phyloP scores from a whole-genome alignment of 30 jellyfish, hydroid and myxozoan species.

The Hydractinia symbiolongicarpus region DNA sequence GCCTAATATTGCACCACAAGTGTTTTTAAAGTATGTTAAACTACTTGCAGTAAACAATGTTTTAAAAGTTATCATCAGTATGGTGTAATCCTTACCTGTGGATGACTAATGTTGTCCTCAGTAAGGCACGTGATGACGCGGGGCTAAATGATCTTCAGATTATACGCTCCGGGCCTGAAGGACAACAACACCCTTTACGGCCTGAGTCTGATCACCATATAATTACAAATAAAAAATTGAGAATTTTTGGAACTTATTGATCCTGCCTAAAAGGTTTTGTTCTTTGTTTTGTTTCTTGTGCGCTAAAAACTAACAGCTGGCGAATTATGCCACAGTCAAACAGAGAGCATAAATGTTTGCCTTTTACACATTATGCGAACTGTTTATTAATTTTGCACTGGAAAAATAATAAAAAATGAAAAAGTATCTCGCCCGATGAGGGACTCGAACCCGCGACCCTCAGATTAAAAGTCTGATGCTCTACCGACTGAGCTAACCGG shows the following conservation, averaged over 20 bases:
- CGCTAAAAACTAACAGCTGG: no score
- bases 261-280: no score
- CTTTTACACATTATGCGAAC: no score
- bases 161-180: slow-evolving; percentile 18
- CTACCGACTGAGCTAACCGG: slow-evolving; percentile 26
- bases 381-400: no score
- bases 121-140: slow-evolving; percentile 32
- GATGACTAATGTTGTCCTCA: slow-evolving; percentile 15
- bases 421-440: neutral
- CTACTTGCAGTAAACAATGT: no score
- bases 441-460: slow-evolving; percentile 26
- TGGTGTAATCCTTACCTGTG: slow-evolving; percentile 43
- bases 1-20: no score
- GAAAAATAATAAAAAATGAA: neutral
- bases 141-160: slow-evolving; percentile 12
- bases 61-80: slow-evolving; percentile 20
- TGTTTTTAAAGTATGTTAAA: no score
- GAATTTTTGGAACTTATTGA: no score
- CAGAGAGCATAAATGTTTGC: no score
- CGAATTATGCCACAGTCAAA: no score
- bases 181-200: slow-evolving; percentile 26
- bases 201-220: slow-evolving; percentile 20
- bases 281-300: no score
- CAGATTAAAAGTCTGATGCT: slow-evolving; percentile 21
- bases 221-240: no score